These are phyloP conservation scores for Diadumene lineata DNA, from an alignment of 92 coral and sea anemone genomes.

Conservation along the genomic window DNA sequence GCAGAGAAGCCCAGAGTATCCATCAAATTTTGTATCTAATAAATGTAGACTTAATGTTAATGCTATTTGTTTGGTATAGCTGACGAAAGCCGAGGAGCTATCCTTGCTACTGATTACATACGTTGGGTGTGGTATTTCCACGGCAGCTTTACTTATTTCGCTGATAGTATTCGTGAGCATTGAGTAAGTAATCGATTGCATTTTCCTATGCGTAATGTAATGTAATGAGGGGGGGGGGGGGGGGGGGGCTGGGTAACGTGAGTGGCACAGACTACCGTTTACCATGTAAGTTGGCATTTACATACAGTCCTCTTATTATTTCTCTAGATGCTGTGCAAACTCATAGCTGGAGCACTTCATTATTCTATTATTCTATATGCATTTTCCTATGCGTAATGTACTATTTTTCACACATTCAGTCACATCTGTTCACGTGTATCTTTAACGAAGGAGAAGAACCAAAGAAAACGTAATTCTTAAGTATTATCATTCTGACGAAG, in stretches of 20 bases:
- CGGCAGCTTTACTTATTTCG: constrained; percentile 45
- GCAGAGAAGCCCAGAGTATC: too few relatives aligned
- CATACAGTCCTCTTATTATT: not conserved
- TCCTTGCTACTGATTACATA: constrained; percentile 61
- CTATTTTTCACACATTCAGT: too few relatives aligned
- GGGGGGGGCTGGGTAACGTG: too few relatives aligned
- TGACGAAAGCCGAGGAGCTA: constrained; percentile 37
- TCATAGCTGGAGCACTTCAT: constrained; percentile 69
- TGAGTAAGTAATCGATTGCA: constrained; percentile 65
- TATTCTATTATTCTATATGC: too few relatives aligned
- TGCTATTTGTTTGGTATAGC: constrained; percentile 12
- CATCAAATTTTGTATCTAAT: too few relatives aligned
- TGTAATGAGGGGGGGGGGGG: not conserved
- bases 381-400: too few relatives aligned
- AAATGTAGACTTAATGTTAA: too few relatives aligned
- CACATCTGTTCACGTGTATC: constrained; percentile 93
- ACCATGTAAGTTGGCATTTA: too few relatives aligned
- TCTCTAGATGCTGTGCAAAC: constrained; percentile 57
- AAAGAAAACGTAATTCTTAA: too few relatives aligned
- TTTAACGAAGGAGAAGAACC: constrained; percentile 95
- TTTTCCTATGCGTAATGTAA: too few relatives aligned
- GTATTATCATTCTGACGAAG: too few relatives aligned
- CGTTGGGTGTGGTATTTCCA: constrained; percentile 67
- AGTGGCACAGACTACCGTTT: too few relatives aligned
- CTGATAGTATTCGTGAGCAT: constrained; percentile 46